Percentiles rank a stretch among this genome's conserved stretches.
phyloP scores from a whole-genome alignment of 2,797 vertebrate species.

The Macroramphosus scolopax region DNA sequence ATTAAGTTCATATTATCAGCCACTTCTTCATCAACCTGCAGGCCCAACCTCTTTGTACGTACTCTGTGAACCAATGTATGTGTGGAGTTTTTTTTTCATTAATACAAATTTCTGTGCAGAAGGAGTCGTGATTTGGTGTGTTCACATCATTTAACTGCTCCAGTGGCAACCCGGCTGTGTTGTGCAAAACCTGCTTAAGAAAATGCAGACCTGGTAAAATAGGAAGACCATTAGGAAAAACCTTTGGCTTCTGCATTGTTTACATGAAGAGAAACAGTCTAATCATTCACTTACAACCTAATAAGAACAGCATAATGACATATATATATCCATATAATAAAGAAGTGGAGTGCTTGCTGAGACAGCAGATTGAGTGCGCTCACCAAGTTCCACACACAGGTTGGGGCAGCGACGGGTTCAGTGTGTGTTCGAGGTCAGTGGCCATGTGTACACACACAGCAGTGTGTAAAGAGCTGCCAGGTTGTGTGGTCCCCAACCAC shows the following conservation, averaged over 20 bases:
- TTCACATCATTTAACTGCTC: no score
- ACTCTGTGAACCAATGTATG: no score
- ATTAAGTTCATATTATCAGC: no score
- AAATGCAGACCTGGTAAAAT: constrained; percentile 8
- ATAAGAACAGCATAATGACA: constrained; percentile 4
- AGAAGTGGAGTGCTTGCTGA: constrained; percentile 3
- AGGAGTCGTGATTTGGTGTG: no score
- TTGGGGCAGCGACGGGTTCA: constrained; percentile 4
- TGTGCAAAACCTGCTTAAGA: neutral
- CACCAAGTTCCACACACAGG: constrained; percentile 12
- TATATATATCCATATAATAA: neutral
- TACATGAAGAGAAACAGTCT: neutral
- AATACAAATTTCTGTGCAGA: no score
- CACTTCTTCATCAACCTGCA: no score
- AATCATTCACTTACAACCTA: constrained; percentile 9
- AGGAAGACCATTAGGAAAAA: constrained; percentile 9
- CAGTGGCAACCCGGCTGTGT: no score
- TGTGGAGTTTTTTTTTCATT: no score
- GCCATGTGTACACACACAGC: constrained; percentile 34
- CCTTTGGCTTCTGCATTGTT: constrained; percentile 4
- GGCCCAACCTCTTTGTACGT: no score
- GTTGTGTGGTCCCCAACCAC: constrained; percentile 51
- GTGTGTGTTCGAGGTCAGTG: constrained; percentile 35
- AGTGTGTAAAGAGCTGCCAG: constrained; percentile 35
- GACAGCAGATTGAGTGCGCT: neutral